Evolutionary conservation across 30 jellyfish, hydroid and myxozoan species (phyloP), one percentile per base, ranked within the genome.

Genomic region (Aurelia sp.): DNA sequence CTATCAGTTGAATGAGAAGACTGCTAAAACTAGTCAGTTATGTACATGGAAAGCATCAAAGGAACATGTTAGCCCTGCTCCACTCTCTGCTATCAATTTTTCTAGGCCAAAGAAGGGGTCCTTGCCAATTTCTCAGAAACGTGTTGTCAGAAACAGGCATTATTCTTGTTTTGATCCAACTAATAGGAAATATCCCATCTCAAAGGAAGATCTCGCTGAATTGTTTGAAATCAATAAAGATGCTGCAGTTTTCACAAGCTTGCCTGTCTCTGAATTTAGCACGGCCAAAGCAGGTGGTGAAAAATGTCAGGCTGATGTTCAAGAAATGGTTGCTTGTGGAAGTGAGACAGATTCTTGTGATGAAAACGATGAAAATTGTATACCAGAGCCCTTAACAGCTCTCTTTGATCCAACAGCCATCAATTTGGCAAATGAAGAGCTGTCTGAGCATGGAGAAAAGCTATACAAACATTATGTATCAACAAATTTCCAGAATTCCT

Each of bases 391-490:
- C 31, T 33, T 78, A 22, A 64, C 63, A 58, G 11, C 64, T 60
- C 59, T 78, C 7, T 78, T 78, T 78, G 88, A 60, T 33, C 88
- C 88, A 58, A 52, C 88, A 31, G 74, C 88, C 69, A 63, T 78
- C 58, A 78, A 78, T 38, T 59, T 78, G 88, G 5, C 73, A 18
- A 31, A 78, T 52, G 31, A 40, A 48, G n/a, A n/a, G n/a, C n/a
- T n/a, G n/a, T n/a, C n/a, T n/a, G n/a, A n/a, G n/a, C n/a, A n/a
- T n/a, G n/a, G n/a, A n/a, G n/a, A n/a, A n/a, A n/a, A n/a, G n/a
- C n/a, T n/a, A n/a, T n/a, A n/a, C n/a, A n/a, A n/a, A n/a, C n/a
- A n/a, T n/a, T n/a, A n/a, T n/a, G n/a, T n/a, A n/a, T n/a, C n/a
- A n/a, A n/a, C n/a, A n/a, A n/a, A n/a, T n/a, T n/a, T n/a, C n/a